Evolutionary conservation across 2,888 invertebrate species (phyloP).

Genomic region (Caenorhabditis sinica): DNA sequence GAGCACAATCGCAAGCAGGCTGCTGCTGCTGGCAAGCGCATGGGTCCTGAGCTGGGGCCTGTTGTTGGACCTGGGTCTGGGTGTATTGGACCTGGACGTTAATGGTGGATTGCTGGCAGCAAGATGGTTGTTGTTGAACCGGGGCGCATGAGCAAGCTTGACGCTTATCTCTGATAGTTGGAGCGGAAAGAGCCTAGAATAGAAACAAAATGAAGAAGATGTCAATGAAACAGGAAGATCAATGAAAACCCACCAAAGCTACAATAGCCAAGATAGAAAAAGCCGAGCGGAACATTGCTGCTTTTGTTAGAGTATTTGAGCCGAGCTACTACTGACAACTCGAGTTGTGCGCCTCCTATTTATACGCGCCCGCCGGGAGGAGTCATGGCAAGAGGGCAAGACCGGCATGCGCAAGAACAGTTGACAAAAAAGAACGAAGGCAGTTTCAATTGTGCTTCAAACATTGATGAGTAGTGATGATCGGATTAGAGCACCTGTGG

Average conservation of each 20-base stretch:
- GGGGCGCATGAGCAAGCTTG: conserved; percentile 69
- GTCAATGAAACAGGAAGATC: neutral
- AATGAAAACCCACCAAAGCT: conserved; percentile 47
- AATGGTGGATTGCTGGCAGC: conserved; percentile 54
- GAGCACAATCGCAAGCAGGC: conserved; percentile 61
- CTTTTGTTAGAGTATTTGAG: conserved; percentile 42
- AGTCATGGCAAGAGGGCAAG: conserved; percentile 65
- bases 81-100: conserved; percentile 64
- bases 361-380: conserved; percentile 66
- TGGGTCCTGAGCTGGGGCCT: conserved; percentile 57
- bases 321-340: conserved; percentile 68
- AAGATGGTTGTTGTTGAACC: conserved; percentile 55
- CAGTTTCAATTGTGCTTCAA: conserved; percentile 65
- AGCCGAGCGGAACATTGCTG: conserved; percentile 65
- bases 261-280: conserved; percentile 60
- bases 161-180: conserved; percentile 69
- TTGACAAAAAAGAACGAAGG: conserved; percentile 58
- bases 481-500: conserved; percentile 59
- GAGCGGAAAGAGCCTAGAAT: conserved; percentile 70
- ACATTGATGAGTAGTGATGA: conserved; percentile 60
- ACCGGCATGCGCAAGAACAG: conserved; percentile 65
- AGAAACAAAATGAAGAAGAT: neutral
- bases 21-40: conserved; percentile 65
- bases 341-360: conserved; percentile 61
- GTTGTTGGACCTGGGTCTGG: conserved; percentile 52